Percentiles rank a stretch among this genome's conserved stretches.
Evolutionary conservation across 1,140 invertebrate species (phyloP).

Genomic region (Ctenoplectra terminalis): DNA sequence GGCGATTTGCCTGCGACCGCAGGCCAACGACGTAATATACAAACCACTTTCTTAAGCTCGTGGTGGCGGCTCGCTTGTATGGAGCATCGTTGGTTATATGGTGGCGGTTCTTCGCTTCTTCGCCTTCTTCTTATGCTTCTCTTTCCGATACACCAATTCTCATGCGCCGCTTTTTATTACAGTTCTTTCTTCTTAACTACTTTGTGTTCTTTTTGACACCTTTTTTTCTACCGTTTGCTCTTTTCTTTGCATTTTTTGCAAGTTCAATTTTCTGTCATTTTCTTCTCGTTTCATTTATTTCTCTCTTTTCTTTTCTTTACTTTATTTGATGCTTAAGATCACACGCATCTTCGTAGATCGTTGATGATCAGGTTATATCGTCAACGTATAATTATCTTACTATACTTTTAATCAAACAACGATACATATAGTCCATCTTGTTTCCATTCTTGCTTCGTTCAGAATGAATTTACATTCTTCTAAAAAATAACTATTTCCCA

Average conservation of each 20-base stretch:
- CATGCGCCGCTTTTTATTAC: neutral
- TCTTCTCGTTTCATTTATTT: neutral
- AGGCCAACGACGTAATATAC: slow-evolving; percentile 79
- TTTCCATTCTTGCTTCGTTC: no score
- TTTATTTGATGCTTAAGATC: no score
- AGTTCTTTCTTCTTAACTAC: no score
- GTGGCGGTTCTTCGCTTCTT: slow-evolving; percentile 52
- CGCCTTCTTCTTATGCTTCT: slow-evolving; percentile 21
- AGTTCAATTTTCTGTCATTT: neutral
- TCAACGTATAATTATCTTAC: no score
- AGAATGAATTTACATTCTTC: no score
- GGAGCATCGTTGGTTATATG: slow-evolving; percentile 61
- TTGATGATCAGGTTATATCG: no score
- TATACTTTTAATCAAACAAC: no score
- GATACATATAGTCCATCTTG: no score
- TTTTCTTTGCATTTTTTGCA: neutral
- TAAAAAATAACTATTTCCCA: no score
- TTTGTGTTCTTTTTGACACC: neutral
- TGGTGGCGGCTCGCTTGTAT: slow-evolving; percentile 63
- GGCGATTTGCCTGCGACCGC: slow-evolving; percentile 80
- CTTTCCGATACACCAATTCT: neutral
- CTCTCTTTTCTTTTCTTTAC: no score
- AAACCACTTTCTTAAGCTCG: slow-evolving; percentile 78
- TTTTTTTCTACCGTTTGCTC: neutral
- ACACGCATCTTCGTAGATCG: no score